A percentile compares a stretch with the other conserved stretches of the same genome.
phyloP scores from a whole-genome alignment of 2,797 vertebrate genomes.

The Spea hammondii region DNA sequence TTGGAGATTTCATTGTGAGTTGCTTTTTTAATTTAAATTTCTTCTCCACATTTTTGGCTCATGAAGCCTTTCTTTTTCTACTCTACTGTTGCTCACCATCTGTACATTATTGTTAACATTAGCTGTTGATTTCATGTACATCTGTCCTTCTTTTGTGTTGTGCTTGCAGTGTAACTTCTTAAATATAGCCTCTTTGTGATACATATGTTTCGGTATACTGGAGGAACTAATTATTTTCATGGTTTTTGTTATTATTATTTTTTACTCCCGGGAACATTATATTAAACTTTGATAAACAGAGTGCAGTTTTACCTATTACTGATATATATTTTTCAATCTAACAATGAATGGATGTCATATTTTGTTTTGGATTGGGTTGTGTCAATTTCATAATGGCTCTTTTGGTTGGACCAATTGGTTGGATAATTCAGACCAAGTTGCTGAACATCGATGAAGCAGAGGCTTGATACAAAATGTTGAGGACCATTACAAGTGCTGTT shows the following conservation, averaged over 20 bases:
- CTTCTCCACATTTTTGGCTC: conserved; percentile 5
- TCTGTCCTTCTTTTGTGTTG: conserved; percentile 36
- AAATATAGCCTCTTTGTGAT: conserved; percentile 19
- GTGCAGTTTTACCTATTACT: no score
- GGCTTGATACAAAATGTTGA: no score
- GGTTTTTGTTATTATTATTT: background rate
- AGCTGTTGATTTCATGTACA: conserved; percentile 35
- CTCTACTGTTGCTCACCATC: conserved; percentile 23
- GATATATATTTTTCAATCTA: no score
- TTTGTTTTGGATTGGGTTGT: no score
- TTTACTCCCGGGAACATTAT: background rate
- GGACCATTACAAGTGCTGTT: no score
- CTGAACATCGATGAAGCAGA: no score
- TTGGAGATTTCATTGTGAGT: conserved; percentile 3
- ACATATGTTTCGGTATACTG: conserved; percentile 28
- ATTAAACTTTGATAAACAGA: no score
- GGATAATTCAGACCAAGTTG: no score
- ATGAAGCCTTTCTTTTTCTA: conserved; percentile 15
- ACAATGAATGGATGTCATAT: no score
- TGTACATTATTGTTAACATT: conserved; percentile 41
- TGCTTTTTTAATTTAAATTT: conserved; percentile 28
- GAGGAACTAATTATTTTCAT: background rate
- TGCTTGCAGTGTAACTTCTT: conserved; percentile 22
- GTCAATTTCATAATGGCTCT: no score
- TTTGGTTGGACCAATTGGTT: no score